These are phyloP conservation scores for Perognathus longimembris DNA, from an alignment of 2,113 vertebrate species.

Conservation along the genomic window DNA sequence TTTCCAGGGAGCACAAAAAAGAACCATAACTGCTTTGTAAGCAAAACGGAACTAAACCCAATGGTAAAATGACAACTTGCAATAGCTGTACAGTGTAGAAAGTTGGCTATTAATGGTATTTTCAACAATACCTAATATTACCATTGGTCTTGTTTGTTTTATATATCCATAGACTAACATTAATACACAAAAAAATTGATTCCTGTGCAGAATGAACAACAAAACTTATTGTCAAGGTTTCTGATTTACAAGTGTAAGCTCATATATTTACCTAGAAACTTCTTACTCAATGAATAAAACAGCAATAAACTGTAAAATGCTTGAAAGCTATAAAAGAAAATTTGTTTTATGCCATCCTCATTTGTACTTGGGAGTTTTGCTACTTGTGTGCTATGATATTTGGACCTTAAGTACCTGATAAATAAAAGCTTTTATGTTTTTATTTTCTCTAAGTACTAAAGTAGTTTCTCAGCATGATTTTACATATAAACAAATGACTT, in stretches of 20 bases:
- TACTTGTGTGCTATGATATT: constrained; percentile 2
- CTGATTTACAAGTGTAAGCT: constrained; percentile 13
- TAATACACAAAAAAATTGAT: background rate
- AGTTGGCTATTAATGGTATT: background rate
- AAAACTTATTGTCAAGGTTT: background rate
- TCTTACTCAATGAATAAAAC: constrained; percentile 52
- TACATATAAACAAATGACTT: background rate
- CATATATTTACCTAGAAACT: constrained; percentile 17
- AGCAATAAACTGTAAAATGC: background rate
- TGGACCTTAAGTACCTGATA: constrained; percentile 57
- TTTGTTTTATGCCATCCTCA: background rate
- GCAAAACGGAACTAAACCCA: background rate
- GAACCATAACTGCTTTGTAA: background rate
- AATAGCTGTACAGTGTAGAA: background rate
- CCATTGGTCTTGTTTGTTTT: background rate
- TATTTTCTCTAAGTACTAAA: constrained; percentile 45
- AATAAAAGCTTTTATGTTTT: constrained; percentile 51
- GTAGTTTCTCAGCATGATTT: constrained; percentile 44
- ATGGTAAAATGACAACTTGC: background rate
- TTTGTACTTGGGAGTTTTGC: constrained; percentile 28
- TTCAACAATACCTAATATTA: background rate
- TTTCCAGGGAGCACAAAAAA: background rate
- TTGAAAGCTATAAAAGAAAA: background rate
- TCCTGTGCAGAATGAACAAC: background rate
- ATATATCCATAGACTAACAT: background rate